These are phyloP conservation scores for Eira barbara DNA, from an alignment of 2,113 vertebrate genomes.

Conservation along the genomic window DNA sequence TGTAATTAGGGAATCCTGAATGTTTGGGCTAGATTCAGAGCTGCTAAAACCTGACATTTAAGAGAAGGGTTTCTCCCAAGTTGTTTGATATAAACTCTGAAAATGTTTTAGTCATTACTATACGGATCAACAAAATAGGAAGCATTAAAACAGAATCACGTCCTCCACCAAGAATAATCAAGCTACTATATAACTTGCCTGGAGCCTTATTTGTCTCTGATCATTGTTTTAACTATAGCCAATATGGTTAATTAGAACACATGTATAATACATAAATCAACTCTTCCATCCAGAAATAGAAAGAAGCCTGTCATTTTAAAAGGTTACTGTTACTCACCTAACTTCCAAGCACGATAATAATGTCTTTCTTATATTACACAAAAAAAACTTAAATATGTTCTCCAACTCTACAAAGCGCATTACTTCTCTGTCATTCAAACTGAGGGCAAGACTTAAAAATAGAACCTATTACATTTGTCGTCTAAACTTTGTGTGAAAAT, in stretches of 20 bases:
- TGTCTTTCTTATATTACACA: background rate
- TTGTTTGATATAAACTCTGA: constrained; percentile 4
- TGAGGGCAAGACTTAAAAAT: constrained; percentile 35
- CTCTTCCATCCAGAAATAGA: constrained; percentile 1
- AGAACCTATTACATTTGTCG: background rate
- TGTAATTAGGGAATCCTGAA: background rate
- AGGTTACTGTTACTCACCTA: background rate
- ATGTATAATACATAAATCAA: constrained; percentile 5
- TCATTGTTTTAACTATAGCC: background rate
- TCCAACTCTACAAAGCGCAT: constrained; percentile 24
- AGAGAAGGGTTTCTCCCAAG: background rate
- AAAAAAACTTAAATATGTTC: background rate
- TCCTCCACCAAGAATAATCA: background rate
- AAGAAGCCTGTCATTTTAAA: background rate
- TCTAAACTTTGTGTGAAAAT: constrained; percentile 6
- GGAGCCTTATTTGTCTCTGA: background rate
- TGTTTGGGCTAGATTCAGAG: background rate
- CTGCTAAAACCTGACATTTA: background rate
- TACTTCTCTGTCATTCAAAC: constrained; percentile 13
- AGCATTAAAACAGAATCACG: background rate
- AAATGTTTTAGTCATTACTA: constrained; percentile 16
- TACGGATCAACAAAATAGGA: background rate
- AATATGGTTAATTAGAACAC: background rate
- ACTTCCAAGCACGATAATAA: background rate
- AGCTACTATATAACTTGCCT: background rate